These are phyloP conservation scores for Steinernema khuongi DNA, from an alignment of 1,140 invertebrate species.

Conservation along the genomic window DNA sequence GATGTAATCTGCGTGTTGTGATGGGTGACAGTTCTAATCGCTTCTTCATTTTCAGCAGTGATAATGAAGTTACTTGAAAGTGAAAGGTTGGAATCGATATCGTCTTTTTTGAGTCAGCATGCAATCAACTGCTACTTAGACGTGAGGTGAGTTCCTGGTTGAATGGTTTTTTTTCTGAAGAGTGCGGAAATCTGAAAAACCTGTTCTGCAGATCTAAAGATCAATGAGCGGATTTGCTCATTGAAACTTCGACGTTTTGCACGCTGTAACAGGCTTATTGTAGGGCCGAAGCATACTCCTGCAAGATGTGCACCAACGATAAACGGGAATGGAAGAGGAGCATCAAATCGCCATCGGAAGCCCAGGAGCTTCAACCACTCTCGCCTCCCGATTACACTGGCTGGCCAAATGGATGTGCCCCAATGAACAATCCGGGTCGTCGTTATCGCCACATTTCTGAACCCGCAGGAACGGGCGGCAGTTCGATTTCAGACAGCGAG, in stretches of 20 bases:
- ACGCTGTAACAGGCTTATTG: constrained; percentile 12
- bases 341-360: constrained; percentile 19
- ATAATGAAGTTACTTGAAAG: constrained; percentile 55
- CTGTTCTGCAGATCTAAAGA: too few species aligned
- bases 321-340: constrained; percentile 54
- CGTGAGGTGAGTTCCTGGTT: constrained; percentile 43
- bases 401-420: constrained; percentile 22
- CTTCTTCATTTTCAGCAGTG: constrained; percentile 18
- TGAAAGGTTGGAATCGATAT: constrained; percentile 43
- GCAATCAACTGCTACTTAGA: constrained; percentile 49
- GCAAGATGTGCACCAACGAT: constrained; percentile 55
- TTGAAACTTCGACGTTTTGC: neutral
- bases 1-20: neutral
- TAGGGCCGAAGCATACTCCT: constrained; percentile 56
- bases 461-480: constrained; percentile 32
- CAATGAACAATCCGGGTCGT: constrained; percentile 21
- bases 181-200: constrained; percentile 8
- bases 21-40: neutral
- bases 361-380: constrained; percentile 45
- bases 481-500: constrained; percentile 48
- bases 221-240: neutral
- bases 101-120: constrained; percentile 34
- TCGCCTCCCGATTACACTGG: constrained; percentile 49
- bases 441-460: constrained; percentile 50
- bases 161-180: constrained; percentile 18